Base-by-base conservation (phyloP, 1,140 invertebrate species). In the Leptinotarsa lineolata region DNA sequence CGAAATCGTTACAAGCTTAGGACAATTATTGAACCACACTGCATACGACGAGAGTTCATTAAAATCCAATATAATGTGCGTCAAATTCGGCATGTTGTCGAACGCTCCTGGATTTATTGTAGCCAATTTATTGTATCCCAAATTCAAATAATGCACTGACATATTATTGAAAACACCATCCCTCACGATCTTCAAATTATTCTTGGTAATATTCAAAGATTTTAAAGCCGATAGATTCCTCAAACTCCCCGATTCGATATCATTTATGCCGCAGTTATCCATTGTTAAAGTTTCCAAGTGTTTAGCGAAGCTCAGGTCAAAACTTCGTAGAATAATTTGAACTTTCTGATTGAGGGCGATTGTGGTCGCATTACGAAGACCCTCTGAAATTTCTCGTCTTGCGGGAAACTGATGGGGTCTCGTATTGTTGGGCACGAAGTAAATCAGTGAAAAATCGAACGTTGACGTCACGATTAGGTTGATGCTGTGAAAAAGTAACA, bases 231-330 rank as follows among this genome's bases (percentile, higher is more conserved):
- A 20, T 44, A 72, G 39, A 45, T 58, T 66, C 63, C 48, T 54
- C 20, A 72, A 72, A 21, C 63, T 67, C n/a, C 64, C 71, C 15
- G 60, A n/a, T 67, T 72, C 71, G 45, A 72, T 72, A 16, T 67
- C 71, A 24, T 30, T 72, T 46, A 72, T 54, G 5, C 72, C 60
- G 22, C 58, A 71, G 44, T 71, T 22, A 22, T 71, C 59, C 69
- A 71, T 61, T 44, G 60, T 63, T 8, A 71, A 48, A 16, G 22
- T 71, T 22, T 44, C 21, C 58, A 71, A 63, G 18, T 71, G 59
- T 63, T 44, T 44, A 18, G 54, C 59, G 60, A 71, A 71, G 59
- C 69, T 63, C 22, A 71, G 20, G 44, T 71, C 69, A 24, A 71
- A 71, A 63, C 69, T 71, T 44, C 69, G 48, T 18, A 71, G 54